Conservation (phyloP, 2,113 vertebrate genomes). For the Megaceryle maxima region DNA sequence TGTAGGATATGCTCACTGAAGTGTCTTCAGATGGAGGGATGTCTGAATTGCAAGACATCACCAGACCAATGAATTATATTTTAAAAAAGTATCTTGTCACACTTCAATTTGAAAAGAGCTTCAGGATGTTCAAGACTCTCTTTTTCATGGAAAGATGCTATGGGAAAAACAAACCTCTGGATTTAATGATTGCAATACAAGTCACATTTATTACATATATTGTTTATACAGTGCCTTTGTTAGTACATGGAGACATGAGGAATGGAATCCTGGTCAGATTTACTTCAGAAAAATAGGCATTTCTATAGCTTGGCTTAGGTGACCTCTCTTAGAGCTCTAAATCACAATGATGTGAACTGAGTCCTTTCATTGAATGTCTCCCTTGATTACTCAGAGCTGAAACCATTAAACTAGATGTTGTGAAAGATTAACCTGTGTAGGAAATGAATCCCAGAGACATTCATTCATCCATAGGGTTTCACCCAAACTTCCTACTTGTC, state of each 20-base stretch:
- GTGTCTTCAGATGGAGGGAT: background rate
- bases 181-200: background rate
- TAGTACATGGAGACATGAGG: rapidly evolving
- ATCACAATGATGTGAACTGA: background rate
- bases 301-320: background rate
- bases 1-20: background rate
- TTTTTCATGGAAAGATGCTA: background rate
- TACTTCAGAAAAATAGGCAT: background rate
- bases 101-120: background rate
- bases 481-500: background rate
- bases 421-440: background rate
- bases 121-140: background rate
- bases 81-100: background rate
- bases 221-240: background rate
- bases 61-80: background rate
- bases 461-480: background rate
- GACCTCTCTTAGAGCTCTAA: background rate
- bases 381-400: background rate
- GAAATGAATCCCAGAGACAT: background rate
- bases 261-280: background rate
- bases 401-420: background rate
- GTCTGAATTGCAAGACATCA: background rate
- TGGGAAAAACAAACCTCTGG: background rate
- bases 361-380: background rate
- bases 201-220: background rate